Evolutionary conservation across 1,140 invertebrate species (phyloP), one percentile per base, ranked within the genome.

Genomic region (Scaptomyza hsui): DNA sequence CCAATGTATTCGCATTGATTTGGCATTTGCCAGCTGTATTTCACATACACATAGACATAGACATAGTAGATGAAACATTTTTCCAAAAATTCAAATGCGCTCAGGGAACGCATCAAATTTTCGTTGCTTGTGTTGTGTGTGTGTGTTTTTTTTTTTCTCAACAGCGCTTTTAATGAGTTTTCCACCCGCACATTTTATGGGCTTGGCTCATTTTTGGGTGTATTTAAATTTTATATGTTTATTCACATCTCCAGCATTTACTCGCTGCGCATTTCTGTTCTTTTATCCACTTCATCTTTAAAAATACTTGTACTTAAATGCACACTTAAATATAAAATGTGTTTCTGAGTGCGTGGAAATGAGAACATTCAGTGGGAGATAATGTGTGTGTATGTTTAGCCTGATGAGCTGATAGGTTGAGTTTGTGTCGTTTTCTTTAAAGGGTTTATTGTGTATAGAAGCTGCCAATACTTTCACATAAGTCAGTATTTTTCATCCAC

Each of bases 221-320:
- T 61, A 79, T 76, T 79, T 62, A 80, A 69, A 82, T 78, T 78
- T 78, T 65, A 67, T 68, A 60, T 71, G 68, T 71, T 49, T 79
- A 67, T 68, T 68, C 21, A 32, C 45, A 59, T 49, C 49, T 55
- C 71, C 71, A 56, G n/a, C 73, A 60, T 76, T 80, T 57, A 69
- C 78, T 80, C 73, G 39, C 39, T 16, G 21, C 45, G 19, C 49
- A 47, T 53, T 41, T 41, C 45, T 47, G 59, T 73, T 76, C 45
- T 47, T 62, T 73, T 76, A 51, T 44, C 60, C 70, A 78, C 71
- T 78, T 75, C 57, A 73, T 71, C 13, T 51, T 29, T 9, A 29
- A 52, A 51, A 44, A 52, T 72, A 67, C 55, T 53, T 69, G 24
- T 63, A 32, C 67, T 53, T 71, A 57, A 64, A 65, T 65, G 42